Evolutionary conservation across 2,888 invertebrate genomes (phyloP).

Genomic region (Trachelus iudaicus): DNA sequence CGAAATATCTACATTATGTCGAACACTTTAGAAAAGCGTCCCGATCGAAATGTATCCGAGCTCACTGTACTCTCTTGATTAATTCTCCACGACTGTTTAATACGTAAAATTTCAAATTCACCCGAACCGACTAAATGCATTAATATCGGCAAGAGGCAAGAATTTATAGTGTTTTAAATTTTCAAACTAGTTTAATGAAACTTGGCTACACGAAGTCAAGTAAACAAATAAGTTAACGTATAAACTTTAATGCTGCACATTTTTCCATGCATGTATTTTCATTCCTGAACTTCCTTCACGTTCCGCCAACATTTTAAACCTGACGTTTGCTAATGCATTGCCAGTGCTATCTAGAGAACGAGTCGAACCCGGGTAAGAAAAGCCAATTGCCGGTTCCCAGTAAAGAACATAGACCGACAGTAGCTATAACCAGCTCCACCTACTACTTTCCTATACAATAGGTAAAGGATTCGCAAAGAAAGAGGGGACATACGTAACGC

Average conservation of each 20-base stretch:
- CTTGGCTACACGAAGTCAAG: neutral
- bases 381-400: neutral
- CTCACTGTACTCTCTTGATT: neutral
- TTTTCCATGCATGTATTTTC: neutral
- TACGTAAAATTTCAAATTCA: neutral
- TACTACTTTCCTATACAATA: neutral
- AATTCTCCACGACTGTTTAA: neutral
- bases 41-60: neutral
- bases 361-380: neutral
- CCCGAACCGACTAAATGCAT: neutral
- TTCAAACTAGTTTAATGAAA: neutral
- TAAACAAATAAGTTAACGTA: neutral
- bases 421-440: neutral
- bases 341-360: neutral
- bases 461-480: constrained; percentile 4
- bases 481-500: neutral
- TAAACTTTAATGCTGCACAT: neutral
- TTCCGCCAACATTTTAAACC: neutral
- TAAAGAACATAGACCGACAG: neutral
- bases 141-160: neutral
- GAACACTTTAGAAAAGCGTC: neutral
- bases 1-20: neutral
- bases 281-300: neutral
- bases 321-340: neutral
- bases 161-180: neutral